Evolutionary conservation across 2,888 invertebrate genomes (phyloP).

Genomic region (Drosophila buzzatii): DNA sequence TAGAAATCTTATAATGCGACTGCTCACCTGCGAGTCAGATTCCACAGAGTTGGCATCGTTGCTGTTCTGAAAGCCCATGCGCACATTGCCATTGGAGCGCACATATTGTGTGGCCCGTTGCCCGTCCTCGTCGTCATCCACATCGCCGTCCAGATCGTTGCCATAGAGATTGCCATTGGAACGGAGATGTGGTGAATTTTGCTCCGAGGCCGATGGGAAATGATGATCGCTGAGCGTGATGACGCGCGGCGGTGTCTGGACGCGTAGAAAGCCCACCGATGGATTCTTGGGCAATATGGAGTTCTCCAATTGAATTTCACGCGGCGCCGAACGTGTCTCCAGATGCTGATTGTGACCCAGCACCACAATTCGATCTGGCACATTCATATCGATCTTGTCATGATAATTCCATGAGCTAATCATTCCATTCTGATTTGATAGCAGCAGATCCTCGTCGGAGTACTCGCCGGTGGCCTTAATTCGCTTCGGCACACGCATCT

Average conservation of each 20-base stretch:
- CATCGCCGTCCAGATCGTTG: constrained; percentile 66
- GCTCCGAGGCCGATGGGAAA: constrained; percentile 90
- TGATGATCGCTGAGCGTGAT: constrained; percentile 94
- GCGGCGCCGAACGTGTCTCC: constrained; percentile 92
- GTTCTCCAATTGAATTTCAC: constrained; percentile 94
- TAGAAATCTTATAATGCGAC: neutral
- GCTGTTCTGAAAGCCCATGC: constrained; percentile 80
- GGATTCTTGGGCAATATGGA: constrained; percentile 90
- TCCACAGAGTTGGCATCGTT: constrained; percentile 82
- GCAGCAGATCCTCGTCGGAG: constrained; percentile 88
- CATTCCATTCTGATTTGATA: constrained; percentile 87
- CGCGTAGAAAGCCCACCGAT: constrained; percentile 89
- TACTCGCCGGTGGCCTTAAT: constrained; percentile 91
- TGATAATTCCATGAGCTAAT: constrained; percentile 89
- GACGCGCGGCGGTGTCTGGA: constrained; percentile 95
- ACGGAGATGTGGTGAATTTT: constrained; percentile 79
- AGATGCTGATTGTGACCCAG: constrained; percentile 91
- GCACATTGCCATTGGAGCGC: constrained; percentile 73
- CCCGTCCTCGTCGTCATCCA: constrained; percentile 69
- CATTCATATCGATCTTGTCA: constrained; percentile 95
- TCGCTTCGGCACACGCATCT: constrained; percentile 93
- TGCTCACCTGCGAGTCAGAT: constrained; percentile 82
- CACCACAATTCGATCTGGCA: constrained; percentile 96
- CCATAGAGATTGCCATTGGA: constrained; percentile 60
- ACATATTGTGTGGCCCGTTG: constrained; percentile 80